Conservation (phyloP, 2,888 invertebrate genomes). For the Dendrolimus pini region DNA sequence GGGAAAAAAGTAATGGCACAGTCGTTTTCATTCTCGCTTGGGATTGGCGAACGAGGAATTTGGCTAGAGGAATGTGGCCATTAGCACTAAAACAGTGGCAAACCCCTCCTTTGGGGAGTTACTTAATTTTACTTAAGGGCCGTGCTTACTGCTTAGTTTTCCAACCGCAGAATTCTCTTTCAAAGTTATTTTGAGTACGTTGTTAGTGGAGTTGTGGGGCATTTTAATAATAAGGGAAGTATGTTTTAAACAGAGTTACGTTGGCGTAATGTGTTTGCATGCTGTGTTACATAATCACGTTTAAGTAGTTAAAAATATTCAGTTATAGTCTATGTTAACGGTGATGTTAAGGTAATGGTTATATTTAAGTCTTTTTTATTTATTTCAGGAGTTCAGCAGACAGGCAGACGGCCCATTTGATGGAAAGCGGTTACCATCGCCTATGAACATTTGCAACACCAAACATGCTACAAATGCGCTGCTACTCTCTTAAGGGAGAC, state of each 20-base stretch:
- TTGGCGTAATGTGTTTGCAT: too few relatives aligned
- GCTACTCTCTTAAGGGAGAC: too few relatives aligned
- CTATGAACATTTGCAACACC: too few relatives aligned
- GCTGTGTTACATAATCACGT: too few relatives aligned
- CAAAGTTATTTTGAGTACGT: neutral
- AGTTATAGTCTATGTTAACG: too few relatives aligned
- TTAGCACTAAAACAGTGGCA: conserved; percentile 33
- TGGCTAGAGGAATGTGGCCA: conserved; percentile 34
- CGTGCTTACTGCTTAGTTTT: conserved; percentile 11
- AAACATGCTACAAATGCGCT: too few relatives aligned
- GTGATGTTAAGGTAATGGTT: too few relatives aligned
- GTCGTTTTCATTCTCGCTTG: conserved; percentile 13
- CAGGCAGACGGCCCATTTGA: too few relatives aligned
- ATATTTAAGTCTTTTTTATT: too few relatives aligned
- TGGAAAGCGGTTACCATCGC: too few relatives aligned
- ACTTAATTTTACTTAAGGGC: conserved; percentile 37
- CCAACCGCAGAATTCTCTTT: neutral
- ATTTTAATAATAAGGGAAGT: conserved; percentile 8
- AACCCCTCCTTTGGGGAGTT: conserved; percentile 29
- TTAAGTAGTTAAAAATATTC: too few relatives aligned
- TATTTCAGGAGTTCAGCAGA: too few relatives aligned
- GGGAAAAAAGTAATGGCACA: neutral
- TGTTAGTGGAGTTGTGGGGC: conserved; percentile 4
- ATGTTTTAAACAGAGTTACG: neutral
- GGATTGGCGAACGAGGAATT: conserved; percentile 25